Base-by-base conservation (phyloP, 2,113 vertebrate genomes). In the Ellobius talpinus region DNA sequence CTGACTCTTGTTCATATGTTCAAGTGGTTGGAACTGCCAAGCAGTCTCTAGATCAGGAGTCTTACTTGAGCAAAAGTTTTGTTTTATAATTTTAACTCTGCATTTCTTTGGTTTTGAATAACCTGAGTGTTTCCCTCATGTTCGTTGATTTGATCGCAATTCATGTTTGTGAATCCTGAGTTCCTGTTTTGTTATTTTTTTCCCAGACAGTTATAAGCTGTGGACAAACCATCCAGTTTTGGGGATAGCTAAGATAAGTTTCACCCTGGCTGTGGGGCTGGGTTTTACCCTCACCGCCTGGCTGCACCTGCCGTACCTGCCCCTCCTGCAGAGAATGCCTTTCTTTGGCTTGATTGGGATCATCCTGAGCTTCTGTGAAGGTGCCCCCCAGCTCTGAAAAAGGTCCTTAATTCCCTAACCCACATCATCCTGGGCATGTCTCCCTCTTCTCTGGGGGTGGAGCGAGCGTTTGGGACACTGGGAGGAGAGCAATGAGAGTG, bases 311-410 rank as follows among this genome's bases (percentile, higher is more conserved):
- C 58, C 45, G 0, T 97, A 95, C 89, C 47, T 96, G 33, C 73
- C 77, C 4, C 7, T 36, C 14, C 6, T 88, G 36, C 78, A 73
- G 55, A 93, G 11, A 85, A 0, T 77, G 82, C 68, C 55, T 11
- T 65, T 19, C 33, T 93, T 93, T 36, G 24, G 50, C 95, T 73
- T 90, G 73, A 52, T 52, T 84, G 96, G 93, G 50, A 95, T 45
- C 50, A 19, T 96, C 76, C 42, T 97, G 89, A 96, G 96, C 97
- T 88, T 94, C 94, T 97, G 29, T 68, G 96, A 97, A 98, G 98
- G 97, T 98, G 91, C 90, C 72, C 42, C 55, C 39, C 63, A 73
- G 61, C 92, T 94, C 96, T 96, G 95, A 76, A 96, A 89, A 93
- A 89, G 90, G 29, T 70, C 78, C 58, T 97, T 65, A 68, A 58